These are phyloP conservation scores for Ormyrus pomaceus DNA, from an alignment of 2,888 invertebrate species.

Conservation along the genomic window DNA sequence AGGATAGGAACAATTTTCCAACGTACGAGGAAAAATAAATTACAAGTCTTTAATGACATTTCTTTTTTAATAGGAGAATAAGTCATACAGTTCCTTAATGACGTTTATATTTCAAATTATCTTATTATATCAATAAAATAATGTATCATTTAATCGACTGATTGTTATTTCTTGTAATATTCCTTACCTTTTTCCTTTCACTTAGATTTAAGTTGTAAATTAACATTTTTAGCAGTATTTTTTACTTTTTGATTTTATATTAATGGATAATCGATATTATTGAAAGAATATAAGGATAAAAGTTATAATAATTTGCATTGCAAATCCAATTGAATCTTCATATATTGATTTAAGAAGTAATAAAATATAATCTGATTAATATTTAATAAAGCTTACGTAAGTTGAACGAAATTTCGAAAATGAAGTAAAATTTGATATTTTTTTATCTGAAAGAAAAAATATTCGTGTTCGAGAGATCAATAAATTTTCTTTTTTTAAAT, in stretches of 20 bases:
- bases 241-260: no score
- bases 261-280: no score
- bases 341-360: not conserved
- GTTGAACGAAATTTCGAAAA: no score
- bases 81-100: constrained; percentile 72
- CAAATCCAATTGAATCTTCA: no score
- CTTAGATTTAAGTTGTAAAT: no score
- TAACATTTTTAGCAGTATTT: no score
- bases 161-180: constrained; percentile 32
- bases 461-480: no score
- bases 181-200: constrained; percentile 28
- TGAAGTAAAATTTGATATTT: no score
- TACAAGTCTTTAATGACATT: constrained; percentile 61
- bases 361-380: no score
- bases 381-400: no score
- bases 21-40: constrained; percentile 49
- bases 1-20: constrained; percentile 42
- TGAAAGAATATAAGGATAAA: not conserved
- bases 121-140: constrained; percentile 71
- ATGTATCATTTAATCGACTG: constrained; percentile 64
- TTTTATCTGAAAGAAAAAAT: no score
- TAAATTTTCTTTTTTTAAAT: not conserved
- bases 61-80: constrained; percentile 66
- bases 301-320: not conserved
- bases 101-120: constrained; percentile 70